Evolutionary conservation across 1,140 invertebrate genomes (phyloP).

Genomic region (Potamilus streckersoni): DNA sequence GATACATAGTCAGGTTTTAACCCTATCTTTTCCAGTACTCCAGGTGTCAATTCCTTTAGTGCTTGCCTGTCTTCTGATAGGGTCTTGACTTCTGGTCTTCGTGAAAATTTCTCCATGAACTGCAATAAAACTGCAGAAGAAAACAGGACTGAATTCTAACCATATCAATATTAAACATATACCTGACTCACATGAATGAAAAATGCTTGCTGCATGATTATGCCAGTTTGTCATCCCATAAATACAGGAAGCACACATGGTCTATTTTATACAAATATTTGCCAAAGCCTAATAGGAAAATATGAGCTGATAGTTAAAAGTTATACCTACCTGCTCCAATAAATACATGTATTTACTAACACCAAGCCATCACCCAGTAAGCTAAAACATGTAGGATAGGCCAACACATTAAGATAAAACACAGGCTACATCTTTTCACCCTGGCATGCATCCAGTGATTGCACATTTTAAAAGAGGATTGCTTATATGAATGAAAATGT

Average conservation of each 20-base stretch:
- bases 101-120: conserved; percentile 78
- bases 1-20: conserved; percentile 42
- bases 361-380: too few relatives aligned
- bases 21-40: conserved; percentile 72
- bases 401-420: too few relatives aligned
- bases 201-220: not conserved
- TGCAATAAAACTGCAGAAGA: conserved; percentile 76
- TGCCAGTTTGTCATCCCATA: not conserved
- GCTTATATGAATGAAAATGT: too few relatives aligned
- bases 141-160: not conserved
- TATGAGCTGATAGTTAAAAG: not conserved
- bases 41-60: conserved; percentile 74
- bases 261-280: not conserved
- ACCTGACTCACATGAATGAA: not conserved
- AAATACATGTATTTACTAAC: not conserved
- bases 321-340: not conserved
- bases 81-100: conserved; percentile 75
- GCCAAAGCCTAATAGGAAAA: not conserved
- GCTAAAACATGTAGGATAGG: too few relatives aligned
- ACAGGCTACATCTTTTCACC: too few relatives aligned
- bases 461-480: too few relatives aligned
- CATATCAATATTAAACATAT: not conserved
- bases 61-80: conserved; percentile 75
- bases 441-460: too few relatives aligned
- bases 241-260: not conserved